Percentiles rank a stretch among this genome's conserved stretches.
phyloP scores from a whole-genome alignment of 2,113 vertebrate genomes.

The Motacilla alba region DNA sequence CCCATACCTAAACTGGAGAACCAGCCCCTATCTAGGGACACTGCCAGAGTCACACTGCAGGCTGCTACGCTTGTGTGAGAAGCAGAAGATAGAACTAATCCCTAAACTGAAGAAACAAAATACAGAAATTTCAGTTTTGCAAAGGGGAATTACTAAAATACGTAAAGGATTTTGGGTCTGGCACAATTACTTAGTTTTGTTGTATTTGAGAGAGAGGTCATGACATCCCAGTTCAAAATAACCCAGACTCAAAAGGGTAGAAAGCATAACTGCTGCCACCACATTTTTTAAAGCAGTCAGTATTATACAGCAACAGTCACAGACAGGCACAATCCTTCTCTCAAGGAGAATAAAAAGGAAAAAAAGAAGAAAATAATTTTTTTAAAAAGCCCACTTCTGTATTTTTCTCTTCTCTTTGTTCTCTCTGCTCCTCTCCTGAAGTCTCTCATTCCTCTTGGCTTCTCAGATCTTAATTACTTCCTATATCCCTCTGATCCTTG shows the following conservation, averaged over 20 bases:
- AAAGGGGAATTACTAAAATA: background rate
- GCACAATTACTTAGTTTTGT: background rate
- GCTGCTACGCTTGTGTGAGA: background rate
- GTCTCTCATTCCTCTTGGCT: slow-evolving; percentile 4
- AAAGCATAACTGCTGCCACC: background rate
- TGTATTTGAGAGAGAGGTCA: background rate
- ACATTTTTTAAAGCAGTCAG: background rate
- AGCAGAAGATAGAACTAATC: background rate
- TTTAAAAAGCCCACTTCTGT: background rate
- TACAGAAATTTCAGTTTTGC: background rate
- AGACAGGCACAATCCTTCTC: background rate
- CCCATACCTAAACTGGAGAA: background rate
- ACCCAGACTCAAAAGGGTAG: background rate
- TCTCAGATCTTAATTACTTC: slow-evolving; percentile 49
- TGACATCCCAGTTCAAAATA: background rate
- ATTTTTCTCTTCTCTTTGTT: slow-evolving; percentile 28
- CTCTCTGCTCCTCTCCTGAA: slow-evolving; percentile 25
- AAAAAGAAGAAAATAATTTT: background rate
- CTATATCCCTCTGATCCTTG: slow-evolving; percentile 21
- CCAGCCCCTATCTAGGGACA: background rate
- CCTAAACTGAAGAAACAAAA: background rate
- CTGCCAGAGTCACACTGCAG: background rate
- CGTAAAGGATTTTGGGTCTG: background rate
- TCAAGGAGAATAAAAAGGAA: background rate
- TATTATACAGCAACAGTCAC: background rate